Conservation (phyloP, 2,888 invertebrate genomes). For the Drosophila colorata region DNA sequence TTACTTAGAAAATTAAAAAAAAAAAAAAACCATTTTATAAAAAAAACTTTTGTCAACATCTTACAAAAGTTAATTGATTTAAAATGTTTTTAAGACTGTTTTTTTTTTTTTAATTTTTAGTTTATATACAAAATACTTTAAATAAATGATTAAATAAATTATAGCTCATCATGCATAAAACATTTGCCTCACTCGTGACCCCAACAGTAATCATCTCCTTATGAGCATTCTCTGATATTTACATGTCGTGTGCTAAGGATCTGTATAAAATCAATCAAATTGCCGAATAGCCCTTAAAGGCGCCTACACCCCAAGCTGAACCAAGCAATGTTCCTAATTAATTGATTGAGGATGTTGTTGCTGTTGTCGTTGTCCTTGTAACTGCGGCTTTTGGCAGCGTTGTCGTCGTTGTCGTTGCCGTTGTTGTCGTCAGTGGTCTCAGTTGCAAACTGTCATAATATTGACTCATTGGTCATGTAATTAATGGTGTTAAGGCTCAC, state of each 20-base stretch:
- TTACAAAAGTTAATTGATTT: too few species aligned
- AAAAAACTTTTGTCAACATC: too few species aligned
- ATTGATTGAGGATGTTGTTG: constrained; percentile 62
- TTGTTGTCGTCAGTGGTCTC: constrained; percentile 14
- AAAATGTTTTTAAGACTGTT: too few species aligned
- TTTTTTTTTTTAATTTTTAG: too few species aligned
- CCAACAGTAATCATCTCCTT: too few species aligned
- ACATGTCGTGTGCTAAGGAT: neutral
- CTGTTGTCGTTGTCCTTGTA: constrained; percentile 16
- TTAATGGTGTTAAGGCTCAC: constrained; percentile 75
- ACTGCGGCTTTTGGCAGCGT: constrained; percentile 1
- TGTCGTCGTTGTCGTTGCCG: neutral
- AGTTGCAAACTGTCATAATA: constrained; percentile 69
- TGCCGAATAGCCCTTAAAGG: constrained; percentile 8
- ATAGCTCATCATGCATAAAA: too few species aligned
- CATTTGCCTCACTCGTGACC: too few species aligned
- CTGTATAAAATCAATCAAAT: constrained; percentile 50
- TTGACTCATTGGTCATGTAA: constrained; percentile 77
- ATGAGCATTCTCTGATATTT: too few species aligned
- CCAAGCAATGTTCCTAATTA: constrained; percentile 52
- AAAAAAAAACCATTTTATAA: too few species aligned
- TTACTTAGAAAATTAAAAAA: too few species aligned
- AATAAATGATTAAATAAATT: too few species aligned
- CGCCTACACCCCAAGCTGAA: neutral
- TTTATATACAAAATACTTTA: too few species aligned